These are phyloP conservation scores for Chionis minor DNA, from an alignment of 2,113 vertebrate genomes.

Conservation along the genomic window DNA sequence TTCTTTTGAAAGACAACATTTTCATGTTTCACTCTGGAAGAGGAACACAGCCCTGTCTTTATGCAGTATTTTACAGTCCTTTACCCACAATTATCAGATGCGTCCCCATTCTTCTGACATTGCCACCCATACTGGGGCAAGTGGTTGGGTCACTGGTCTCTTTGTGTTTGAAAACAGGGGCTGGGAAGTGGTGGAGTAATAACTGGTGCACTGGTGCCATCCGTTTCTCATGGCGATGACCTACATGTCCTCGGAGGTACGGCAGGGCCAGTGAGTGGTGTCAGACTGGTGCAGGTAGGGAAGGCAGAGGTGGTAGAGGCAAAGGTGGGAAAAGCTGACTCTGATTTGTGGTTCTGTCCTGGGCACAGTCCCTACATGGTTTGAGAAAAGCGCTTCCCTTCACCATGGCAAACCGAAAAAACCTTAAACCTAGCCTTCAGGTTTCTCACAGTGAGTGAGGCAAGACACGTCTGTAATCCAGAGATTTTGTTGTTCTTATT, in stretches of 20 bases:
- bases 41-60: not conserved
- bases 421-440: not conserved
- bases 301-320: not conserved
- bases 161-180: not conserved
- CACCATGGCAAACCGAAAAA: not conserved
- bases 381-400: not conserved
- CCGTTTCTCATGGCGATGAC: not conserved
- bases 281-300: not conserved
- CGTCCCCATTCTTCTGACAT: not conserved
- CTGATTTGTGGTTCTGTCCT: not conserved
- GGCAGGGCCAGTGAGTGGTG: not conserved
- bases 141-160: not conserved
- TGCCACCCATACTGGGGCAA: not conserved
- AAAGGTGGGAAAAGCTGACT: not conserved
- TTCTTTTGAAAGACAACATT: not conserved
- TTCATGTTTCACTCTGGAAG: not conserved
- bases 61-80: not conserved
- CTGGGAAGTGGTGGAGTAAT: not conserved
- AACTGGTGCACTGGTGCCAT: not conserved
- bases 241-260: not conserved
- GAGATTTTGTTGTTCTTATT: not conserved
- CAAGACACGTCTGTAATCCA: not conserved
- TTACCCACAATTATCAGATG: not conserved
- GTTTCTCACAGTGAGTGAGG: not conserved
- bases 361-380: not conserved